Evolutionary conservation across 1,140 invertebrate species (phyloP).

Genomic region (Tyrophagus putrescentiae): DNA sequence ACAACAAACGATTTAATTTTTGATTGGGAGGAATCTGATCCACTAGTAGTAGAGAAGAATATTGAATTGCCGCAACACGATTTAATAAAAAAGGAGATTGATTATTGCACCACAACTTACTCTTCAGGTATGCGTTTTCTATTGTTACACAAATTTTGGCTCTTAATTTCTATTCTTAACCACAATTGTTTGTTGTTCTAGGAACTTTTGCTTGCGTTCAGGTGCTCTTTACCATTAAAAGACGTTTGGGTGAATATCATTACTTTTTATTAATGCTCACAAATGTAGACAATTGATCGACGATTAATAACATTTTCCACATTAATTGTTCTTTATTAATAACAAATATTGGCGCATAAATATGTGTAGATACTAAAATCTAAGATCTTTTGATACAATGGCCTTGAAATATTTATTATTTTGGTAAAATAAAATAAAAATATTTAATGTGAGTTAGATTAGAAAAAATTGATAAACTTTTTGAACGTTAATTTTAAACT

Average conservation of each 20-base stretch:
- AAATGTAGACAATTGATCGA: not conserved
- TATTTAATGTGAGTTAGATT: not conserved
- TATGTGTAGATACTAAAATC: no score
- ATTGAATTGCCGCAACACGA: slow-evolving; percentile 36
- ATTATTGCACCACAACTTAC: slow-evolving; percentile 34
- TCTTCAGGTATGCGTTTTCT: slow-evolving; percentile 34
- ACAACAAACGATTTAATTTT: slow-evolving; percentile 36
- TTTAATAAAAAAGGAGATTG: slow-evolving; percentile 30
- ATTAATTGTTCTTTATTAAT: no score
- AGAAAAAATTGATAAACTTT: no score
- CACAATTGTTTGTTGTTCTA: slow-evolving; percentile 34
- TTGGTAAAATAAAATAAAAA: not conserved
- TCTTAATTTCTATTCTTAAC: not conserved
- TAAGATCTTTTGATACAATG: no score
- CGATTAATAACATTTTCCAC: no score
- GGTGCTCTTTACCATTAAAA: slow-evolving; percentile 66
- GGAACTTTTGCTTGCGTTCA: slow-evolving; percentile 76
- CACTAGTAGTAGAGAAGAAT: slow-evolving; percentile 32
- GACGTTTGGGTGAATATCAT: slow-evolving; percentile 68
- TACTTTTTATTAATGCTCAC: no score
- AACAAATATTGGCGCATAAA: no score
- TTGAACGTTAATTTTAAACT: no score
- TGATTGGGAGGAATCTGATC: slow-evolving; percentile 32
- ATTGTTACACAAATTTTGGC: not conserved
- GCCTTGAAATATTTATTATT: not conserved